A percentile compares a stretch with the other conserved stretches of the same genome.
These are phyloP conservation scores for Eumeta japonica DNA, from an alignment of 1,140 invertebrate genomes.

Conservation along the genomic window DNA sequence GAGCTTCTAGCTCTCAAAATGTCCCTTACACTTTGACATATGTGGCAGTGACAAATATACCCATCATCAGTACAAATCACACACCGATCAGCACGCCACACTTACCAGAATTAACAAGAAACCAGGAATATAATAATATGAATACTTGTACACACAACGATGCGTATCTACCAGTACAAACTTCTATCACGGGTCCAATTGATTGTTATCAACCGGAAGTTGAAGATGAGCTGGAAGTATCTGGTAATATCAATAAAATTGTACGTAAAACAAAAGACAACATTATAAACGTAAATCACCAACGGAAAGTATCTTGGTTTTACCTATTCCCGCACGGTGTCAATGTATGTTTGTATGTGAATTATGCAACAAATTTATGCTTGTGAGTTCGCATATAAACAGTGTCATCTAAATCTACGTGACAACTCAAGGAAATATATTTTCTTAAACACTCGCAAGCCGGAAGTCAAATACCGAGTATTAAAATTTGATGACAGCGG, in stretches of 20 bases:
- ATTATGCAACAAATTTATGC: constrained; percentile 25
- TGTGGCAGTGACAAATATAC: too few species aligned
- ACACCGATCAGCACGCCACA: too few species aligned
- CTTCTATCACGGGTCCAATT: constrained; percentile 24
- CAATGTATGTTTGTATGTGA: constrained; percentile 24
- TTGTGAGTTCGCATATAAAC: constrained; percentile 26
- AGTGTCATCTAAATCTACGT: constrained; percentile 27
- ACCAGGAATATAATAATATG: too few species aligned
- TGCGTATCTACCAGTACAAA: constrained; percentile 17
- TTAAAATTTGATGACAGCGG: constrained; percentile 23
- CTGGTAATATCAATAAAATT: constrained; percentile 26
- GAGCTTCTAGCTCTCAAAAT: constrained; percentile 10
- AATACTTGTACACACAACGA: constrained; percentile 6
- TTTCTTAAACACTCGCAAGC: constrained; percentile 31
- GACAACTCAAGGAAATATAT: constrained; percentile 23
- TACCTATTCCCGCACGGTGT: constrained; percentile 35
- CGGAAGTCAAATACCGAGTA: constrained; percentile 29
- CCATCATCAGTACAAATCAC: too few species aligned
- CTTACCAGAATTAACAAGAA: too few species aligned
- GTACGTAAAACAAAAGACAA: constrained; percentile 28
- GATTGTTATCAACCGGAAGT: constrained; percentile 25
- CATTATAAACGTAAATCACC: constrained; percentile 26
- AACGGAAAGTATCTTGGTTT: constrained; percentile 32
- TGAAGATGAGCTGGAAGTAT: constrained; percentile 28
- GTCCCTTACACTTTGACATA: constrained; percentile 12